Conservation (phyloP, 2,797 vertebrate species). For the Crypturellus tataupa region DNA sequence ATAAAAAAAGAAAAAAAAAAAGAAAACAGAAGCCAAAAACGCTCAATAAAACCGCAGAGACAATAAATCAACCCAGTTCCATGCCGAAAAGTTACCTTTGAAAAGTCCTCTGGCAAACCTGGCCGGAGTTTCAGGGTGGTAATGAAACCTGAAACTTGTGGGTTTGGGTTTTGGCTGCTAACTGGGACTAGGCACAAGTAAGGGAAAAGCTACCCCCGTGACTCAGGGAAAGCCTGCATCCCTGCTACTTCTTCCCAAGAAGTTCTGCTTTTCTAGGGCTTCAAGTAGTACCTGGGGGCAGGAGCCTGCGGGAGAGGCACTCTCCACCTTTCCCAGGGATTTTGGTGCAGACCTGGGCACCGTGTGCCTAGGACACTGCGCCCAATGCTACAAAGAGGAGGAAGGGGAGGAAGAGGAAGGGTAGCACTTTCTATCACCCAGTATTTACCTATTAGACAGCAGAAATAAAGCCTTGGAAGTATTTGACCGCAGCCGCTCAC, state of each 20-base stretch:
- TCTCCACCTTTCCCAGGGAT: neutral
- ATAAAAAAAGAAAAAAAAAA: neutral
- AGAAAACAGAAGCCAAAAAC: slow-evolving; percentile 52
- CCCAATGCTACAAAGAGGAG: neutral
- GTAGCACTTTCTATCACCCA: neutral
- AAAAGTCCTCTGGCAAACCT: slow-evolving; percentile 51
- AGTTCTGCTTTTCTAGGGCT: neutral
- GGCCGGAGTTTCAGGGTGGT: slow-evolving; percentile 28
- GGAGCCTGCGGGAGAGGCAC: neutral
- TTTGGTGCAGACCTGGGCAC: neutral
- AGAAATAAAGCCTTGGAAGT: fast-evolving
- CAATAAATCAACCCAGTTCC: slow-evolving; percentile 59
- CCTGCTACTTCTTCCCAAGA: neutral
- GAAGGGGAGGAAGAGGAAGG: neutral
- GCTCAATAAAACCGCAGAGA: slow-evolving; percentile 53
- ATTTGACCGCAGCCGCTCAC: neutral
- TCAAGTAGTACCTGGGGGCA: fast-evolving
- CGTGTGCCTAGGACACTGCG: neutral
- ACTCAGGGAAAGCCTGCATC: fast-evolving
- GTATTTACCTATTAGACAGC: neutral
- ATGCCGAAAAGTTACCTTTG: slow-evolving; percentile 46
- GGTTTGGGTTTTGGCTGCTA: neutral
- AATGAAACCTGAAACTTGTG: slow-evolving; percentile 33
- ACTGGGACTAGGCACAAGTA: fast-evolving
- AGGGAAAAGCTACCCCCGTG: neutral